Conservation (phyloP, 2,888 invertebrate genomes). For the Papilio protenor region DNA sequence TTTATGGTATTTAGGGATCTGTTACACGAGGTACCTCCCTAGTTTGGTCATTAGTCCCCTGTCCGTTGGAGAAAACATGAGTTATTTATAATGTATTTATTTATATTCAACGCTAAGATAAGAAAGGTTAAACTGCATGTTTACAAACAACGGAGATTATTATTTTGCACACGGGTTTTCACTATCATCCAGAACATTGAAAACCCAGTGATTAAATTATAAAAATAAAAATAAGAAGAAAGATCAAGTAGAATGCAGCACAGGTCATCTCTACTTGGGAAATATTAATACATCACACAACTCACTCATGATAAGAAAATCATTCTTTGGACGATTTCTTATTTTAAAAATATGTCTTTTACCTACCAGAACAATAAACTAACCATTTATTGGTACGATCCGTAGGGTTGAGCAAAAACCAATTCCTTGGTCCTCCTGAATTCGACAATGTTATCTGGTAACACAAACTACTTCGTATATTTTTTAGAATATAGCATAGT, state of each 20-base stretch:
- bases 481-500: not conserved
- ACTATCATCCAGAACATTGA: not conserved
- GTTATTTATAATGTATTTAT: too few relatives aligned
- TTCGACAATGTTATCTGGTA: not conserved
- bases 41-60: too few relatives aligned
- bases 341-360: too few relatives aligned
- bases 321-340: too few relatives aligned
- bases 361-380: too few relatives aligned
- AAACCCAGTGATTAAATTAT: not conserved
- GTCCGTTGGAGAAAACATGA: too few relatives aligned
- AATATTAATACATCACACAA: not conserved
- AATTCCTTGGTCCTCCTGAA: not conserved
- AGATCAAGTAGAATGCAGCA: not conserved
- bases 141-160: conserved; percentile 12
- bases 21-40: too few relatives aligned
- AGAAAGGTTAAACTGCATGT: conserved; percentile 2
- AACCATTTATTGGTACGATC: too few relatives aligned
- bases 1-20: too few relatives aligned
- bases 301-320: too few relatives aligned
- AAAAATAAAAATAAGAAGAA: not conserved
- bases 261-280: not conserved
- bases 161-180: not conserved
- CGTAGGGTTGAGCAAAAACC: too few relatives aligned
- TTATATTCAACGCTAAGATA: not conserved
- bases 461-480: not conserved